These are phyloP conservation scores for Triplophysa rosa DNA, from an alignment of 2,113 vertebrate genomes.

Conservation along the genomic window DNA sequence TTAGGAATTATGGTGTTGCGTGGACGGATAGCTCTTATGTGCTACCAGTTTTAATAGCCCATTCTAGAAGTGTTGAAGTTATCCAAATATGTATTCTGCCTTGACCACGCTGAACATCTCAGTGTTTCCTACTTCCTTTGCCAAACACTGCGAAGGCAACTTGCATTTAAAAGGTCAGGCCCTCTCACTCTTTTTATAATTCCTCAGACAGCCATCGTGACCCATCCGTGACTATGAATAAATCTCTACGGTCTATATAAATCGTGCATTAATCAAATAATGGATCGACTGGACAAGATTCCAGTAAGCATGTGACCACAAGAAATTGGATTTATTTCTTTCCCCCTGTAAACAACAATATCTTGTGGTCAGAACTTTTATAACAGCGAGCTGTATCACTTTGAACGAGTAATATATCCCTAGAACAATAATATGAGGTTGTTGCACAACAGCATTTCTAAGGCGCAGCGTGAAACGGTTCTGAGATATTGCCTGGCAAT, in stretches of 20 bases:
- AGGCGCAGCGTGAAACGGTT: constrained; percentile 27
- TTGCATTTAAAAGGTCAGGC: constrained; percentile 50
- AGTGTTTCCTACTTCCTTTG: constrained; percentile 53
- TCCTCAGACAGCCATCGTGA: constrained; percentile 25
- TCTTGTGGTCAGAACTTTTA: constrained; percentile 18
- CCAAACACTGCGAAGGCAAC: constrained; percentile 45
- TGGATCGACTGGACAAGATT: constrained; percentile 25
- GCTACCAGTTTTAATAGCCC: constrained; percentile 50
- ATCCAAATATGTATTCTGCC: constrained; percentile 62
- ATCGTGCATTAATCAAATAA: constrained; percentile 48
- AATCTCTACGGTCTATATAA: constrained; percentile 36
- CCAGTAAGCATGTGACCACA: constrained; percentile 20
- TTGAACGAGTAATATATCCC: constrained; percentile 30
- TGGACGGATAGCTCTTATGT: constrained; percentile 44
- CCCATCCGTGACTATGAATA: constrained; percentile 23
- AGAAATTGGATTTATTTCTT: constrained; percentile 21
- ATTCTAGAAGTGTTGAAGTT: constrained; percentile 57
- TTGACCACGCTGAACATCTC: constrained; percentile 50
- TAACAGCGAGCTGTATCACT: neutral
- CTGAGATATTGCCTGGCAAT: constrained; percentile 39
- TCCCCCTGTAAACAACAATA: neutral
- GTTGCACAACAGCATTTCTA: constrained; percentile 26
- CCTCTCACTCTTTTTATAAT: constrained; percentile 58
- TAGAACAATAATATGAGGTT: constrained; percentile 37
- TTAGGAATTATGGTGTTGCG: constrained; percentile 41